Conservation (phyloP, 64 coral and sea anemone species). For the Exaiptasia diaphana region DNA sequence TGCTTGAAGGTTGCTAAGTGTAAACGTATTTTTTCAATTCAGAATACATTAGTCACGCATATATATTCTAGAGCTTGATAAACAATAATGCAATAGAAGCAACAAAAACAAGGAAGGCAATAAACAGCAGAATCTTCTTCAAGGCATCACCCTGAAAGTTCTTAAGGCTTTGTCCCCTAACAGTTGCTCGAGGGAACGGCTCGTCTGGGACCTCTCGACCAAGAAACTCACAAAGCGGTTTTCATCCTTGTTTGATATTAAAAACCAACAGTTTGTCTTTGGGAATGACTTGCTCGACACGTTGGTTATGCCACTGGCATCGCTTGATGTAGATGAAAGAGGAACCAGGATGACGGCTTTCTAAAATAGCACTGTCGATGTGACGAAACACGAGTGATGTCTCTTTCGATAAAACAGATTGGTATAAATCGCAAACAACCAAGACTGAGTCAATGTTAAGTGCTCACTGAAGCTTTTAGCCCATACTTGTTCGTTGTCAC, state of each 20-base stretch:
- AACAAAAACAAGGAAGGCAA: no score
- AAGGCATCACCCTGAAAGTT: no score
- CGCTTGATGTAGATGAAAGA: not conserved
- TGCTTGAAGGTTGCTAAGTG: no score
- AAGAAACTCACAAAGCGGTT: conserved; percentile 48
- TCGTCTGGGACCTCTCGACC: conserved; percentile 5
- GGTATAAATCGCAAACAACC: not conserved
- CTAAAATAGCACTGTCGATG: not conserved
- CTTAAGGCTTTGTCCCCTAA: not conserved
- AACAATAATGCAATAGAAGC: no score
- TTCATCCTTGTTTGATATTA: conserved; percentile 45
- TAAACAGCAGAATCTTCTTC: no score
- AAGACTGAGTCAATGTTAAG: not conserved
- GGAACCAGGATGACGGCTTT: not conserved
- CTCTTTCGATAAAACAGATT: not conserved
- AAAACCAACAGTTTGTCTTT: conserved; percentile 11
- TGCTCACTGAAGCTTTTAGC: conserved; percentile 15
- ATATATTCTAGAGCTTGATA: no score
- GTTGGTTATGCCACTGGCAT: conserved; percentile 3
- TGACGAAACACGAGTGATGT: no score
- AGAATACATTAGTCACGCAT: no score
- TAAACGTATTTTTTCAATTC: no score
- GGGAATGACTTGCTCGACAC: conserved; percentile 15
- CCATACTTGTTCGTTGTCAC: conserved; percentile 42
- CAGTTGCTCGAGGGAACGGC: conserved; percentile 32